A percentile compares a stretch with the other conserved stretches of the same genome.
Evolutionary conservation across 1,140 invertebrate species (phyloP).

Genomic region (Camponotus vicinus): DNA sequence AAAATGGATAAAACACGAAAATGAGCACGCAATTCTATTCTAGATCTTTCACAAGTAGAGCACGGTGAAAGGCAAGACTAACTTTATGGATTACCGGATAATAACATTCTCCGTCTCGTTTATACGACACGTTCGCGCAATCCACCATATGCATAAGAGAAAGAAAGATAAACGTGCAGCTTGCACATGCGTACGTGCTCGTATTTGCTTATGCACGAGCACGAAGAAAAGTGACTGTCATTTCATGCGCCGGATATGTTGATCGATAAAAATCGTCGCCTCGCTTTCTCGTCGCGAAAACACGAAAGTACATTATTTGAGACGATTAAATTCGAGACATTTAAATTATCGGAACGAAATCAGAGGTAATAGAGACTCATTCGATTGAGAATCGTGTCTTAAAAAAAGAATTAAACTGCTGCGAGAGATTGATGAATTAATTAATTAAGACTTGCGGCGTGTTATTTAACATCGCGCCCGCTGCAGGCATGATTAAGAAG

Average conservation of each 20-base stretch:
- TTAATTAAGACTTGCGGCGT: slow-evolving; percentile 36
- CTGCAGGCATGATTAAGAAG: slow-evolving; percentile 38
- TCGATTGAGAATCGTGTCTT: background rate
- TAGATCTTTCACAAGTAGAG: slow-evolving; percentile 19
- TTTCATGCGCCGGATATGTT: background rate
- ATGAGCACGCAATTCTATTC: background rate
- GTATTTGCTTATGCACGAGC: background rate
- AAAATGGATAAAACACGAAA: background rate
- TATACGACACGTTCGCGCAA: slow-evolving; percentile 28
- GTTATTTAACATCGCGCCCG: slow-evolving; percentile 38
- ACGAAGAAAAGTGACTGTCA: background rate
- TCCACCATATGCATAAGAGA: slow-evolving; percentile 11
- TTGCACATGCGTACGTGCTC: slow-evolving; percentile 4
- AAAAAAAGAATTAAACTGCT: slow-evolving; percentile 15
- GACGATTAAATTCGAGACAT: background rate
- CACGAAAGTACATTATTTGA: no score
- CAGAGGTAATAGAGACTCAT: background rate
- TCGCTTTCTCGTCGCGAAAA: background rate
- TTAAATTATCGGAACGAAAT: slow-evolving; percentile 22
- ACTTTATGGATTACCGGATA: slow-evolving; percentile 36
- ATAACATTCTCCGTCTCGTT: slow-evolving; percentile 23
- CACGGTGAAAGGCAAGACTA: slow-evolving; percentile 33
- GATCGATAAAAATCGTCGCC: slow-evolving; percentile 29
- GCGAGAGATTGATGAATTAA: slow-evolving; percentile 23
- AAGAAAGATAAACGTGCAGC: background rate